Evolutionary conservation across 1,140 invertebrate species (phyloP), one percentile per base, ranked within the genome.

Genomic region (Contarinia nasturtii): DNA sequence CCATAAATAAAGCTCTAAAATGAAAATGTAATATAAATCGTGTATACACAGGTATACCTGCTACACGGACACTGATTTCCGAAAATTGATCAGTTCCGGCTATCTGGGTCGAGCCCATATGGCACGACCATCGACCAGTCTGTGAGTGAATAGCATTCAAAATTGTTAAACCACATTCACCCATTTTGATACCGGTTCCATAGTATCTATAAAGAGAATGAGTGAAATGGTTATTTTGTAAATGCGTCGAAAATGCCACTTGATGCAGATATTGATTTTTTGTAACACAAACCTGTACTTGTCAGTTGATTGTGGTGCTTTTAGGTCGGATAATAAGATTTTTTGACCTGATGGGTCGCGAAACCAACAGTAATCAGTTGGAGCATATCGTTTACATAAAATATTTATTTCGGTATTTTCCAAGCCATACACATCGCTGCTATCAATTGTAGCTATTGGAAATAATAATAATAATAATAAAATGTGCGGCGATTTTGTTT

Each of bases 291-390:
- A 27, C 27, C 27, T 27, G 27, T 27, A 27, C 10, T 5, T 27
- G 14, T 40, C 37, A 40, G 3, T 18, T 40, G 37, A 40, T 20
- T 19, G 11, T n/a, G 11, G 11, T 20, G 5, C 41, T 14, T 12
- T 11, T 18, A 19, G 12, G 18, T 43, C 41, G 14, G 41, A 43
- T 14, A 43, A 4, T 20, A 15, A 43, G 12, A 43, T 19, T 19
- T 5, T 14, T 19, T 21, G 15, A 5, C 41, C 41, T 4, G 10
- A 15, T 18, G 41, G 41, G 18, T 17, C 11, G 3, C 10, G 12
- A 43, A 43, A 43, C 41, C 41, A 43, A 19, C 41, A 43, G 18
- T 43, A 43, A 21, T 43, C 41, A 7, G 18, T 19, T 20, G 41
- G 14, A 43, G 7, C 7, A 7, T 43, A 15, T 12, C 14, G 10